Percentiles rank a stretch among this genome's conserved stretches.
These are phyloP conservation scores for Cheilinus undulatus DNA, from an alignment of 2,113 vertebrate genomes.

Conservation along the genomic window DNA sequence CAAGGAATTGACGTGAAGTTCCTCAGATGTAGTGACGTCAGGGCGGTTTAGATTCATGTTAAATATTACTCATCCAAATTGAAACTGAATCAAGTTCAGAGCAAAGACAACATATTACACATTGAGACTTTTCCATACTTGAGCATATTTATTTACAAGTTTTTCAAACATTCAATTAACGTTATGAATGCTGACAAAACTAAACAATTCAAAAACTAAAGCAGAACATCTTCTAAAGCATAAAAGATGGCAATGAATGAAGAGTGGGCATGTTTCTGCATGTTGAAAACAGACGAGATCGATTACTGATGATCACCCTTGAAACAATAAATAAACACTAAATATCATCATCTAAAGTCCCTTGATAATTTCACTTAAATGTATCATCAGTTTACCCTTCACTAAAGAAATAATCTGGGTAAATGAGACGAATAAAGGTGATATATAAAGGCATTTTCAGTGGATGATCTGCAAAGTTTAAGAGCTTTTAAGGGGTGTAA, in stretches of 20 bases:
- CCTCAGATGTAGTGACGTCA: background rate
- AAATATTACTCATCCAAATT: no score
- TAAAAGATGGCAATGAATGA: background rate
- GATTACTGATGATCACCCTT: background rate
- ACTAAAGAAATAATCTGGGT: background rate
- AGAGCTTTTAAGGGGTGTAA: no score
- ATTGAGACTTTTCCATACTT: background rate
- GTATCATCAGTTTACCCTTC: background rate
- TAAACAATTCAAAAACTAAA: background rate
- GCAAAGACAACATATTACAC: background rate
- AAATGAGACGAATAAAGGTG: no score
- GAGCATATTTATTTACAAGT: constrained; percentile 50
- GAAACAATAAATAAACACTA: background rate
- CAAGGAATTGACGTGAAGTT: background rate
- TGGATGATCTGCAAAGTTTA: no score
- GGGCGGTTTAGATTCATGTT: background rate
- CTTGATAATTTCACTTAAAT: background rate
- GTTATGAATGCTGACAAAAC: constrained; percentile 9
- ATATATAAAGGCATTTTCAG: no score
- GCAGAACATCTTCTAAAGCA: background rate
- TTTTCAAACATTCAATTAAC: background rate
- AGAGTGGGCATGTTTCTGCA: background rate
- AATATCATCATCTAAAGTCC: background rate
- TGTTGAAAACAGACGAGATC: no score
- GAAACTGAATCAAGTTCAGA: no score